These are phyloP conservation scores for Haliaeetus leucogaster DNA, from an alignment of 2,113 vertebrate genomes.

Conservation along the genomic window DNA sequence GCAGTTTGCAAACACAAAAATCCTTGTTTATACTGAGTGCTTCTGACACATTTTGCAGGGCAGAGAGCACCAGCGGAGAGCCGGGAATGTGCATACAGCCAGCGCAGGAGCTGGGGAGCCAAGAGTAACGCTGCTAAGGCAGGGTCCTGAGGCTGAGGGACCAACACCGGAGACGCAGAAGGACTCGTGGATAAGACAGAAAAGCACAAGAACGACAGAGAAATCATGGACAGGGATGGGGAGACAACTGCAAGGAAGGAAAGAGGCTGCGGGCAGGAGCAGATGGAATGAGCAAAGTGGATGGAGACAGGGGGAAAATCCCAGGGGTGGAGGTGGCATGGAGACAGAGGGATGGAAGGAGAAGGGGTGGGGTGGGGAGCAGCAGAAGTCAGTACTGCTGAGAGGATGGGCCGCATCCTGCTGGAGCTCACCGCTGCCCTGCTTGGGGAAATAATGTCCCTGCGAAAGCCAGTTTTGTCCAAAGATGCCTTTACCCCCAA, in stretches of 20 bases:
- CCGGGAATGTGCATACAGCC: rapidly evolving
- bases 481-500: background rate
- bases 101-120: rapidly evolving
- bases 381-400: rapidly evolving
- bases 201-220: background rate
- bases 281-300: background rate
- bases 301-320: background rate
- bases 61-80: rapidly evolving
- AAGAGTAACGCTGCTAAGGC: rapidly evolving
- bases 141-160: background rate
- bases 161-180: background rate
- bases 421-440: background rate
- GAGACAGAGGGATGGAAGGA: background rate
- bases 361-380: background rate
- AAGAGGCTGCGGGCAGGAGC: rapidly evolving
- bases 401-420: background rate
- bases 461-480: rapidly evolving
- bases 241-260: background rate
- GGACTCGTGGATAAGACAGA: background rate
- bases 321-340: background rate
- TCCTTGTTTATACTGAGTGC: background rate
- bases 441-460: background rate
- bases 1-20: background rate
- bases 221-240: background rate
- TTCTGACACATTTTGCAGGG: background rate